Evolutionary conservation across 2,888 invertebrate genomes (phyloP).

Genomic region (Trissoscelio sp.): DNA sequence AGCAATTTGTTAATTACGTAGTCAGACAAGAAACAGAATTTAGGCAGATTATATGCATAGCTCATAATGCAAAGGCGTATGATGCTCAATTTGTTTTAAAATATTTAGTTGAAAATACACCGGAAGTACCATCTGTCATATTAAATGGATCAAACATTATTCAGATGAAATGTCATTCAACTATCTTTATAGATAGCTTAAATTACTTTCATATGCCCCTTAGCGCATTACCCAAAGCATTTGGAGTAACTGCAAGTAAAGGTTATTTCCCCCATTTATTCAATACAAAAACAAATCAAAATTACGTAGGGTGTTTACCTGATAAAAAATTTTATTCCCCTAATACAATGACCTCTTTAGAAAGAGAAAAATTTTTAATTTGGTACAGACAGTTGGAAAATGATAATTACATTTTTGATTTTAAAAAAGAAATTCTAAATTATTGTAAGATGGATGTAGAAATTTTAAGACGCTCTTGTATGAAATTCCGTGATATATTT

Average conservation of each 20-base stretch:
- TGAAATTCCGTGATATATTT: constrained; percentile 66
- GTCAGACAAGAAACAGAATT: constrained; percentile 8
- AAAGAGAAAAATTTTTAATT: constrained; percentile 36
- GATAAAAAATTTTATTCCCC: constrained; percentile 14
- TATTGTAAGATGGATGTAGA: constrained; percentile 69
- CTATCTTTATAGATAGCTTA: constrained; percentile 54
- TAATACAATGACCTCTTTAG: constrained; percentile 41
- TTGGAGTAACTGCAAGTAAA: constrained; percentile 69
- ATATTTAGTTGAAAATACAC: constrained; percentile 8
- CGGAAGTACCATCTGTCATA: constrained; percentile 56
- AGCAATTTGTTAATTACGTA: constrained; percentile 44
- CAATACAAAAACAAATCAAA: constrained; percentile 66
- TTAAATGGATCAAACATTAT: constrained; percentile 55
- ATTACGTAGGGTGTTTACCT: constrained; percentile 65
- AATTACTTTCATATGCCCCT: constrained; percentile 75
- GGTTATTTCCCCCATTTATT: constrained; percentile 70
- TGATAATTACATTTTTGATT: constrained; percentile 53
- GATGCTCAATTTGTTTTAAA: constrained; percentile 21
- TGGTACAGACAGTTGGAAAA: constrained; percentile 51
- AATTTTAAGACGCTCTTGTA: constrained; percentile 65
- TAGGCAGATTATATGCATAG: constrained; percentile 55
- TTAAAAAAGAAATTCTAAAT: constrained; percentile 63
- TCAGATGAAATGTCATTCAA: constrained; percentile 2
- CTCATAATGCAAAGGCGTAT: constrained; percentile 31
- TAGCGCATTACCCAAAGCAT: constrained; percentile 72